A percentile compares a stretch with the other conserved stretches of the same genome.
These are phyloP conservation scores for Silurus aristotelis DNA, from an alignment of 2,797 vertebrate genomes.

Conservation along the genomic window DNA sequence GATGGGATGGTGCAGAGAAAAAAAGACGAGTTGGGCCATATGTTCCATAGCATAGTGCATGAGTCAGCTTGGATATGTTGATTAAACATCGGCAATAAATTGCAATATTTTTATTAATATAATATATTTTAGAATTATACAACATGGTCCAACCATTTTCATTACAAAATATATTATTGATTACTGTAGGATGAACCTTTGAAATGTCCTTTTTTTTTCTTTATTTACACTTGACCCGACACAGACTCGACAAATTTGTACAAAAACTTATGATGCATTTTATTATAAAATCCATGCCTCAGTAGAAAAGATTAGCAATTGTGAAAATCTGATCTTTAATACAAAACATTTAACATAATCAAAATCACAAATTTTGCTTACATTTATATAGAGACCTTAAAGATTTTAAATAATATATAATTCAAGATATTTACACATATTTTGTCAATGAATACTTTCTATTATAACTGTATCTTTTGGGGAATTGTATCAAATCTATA, in stretches of 20 bases:
- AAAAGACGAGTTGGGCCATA: constrained; percentile 63
- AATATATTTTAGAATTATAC: not conserved
- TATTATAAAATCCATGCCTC: not conserved
- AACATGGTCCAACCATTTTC: not conserved
- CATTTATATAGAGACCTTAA: not conserved
- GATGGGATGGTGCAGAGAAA: constrained; percentile 63
- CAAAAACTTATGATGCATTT: not conserved
- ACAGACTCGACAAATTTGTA: not conserved
- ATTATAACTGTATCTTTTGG: not conserved
- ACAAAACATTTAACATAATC: not conserved
- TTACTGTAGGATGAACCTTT: not conserved
- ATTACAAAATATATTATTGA: not conserved
- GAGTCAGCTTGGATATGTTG: constrained; percentile 2
- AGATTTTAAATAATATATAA: not conserved
- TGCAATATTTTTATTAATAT: too few relatives aligned
- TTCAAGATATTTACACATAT: not conserved
- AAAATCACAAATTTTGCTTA: not conserved
- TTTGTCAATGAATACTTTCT: not conserved
- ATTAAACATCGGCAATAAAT: constrained; percentile 4
- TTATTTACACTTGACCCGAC: not conserved
- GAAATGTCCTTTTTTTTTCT: not conserved
- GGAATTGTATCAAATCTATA: not conserved
- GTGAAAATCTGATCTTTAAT: not conserved
- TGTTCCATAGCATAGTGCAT: constrained; percentile 59
- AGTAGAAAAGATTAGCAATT: not conserved